Evolutionary conservation across 30 jellyfish, hydroid and myxozoan species (phyloP), one percentile per base, ranked within the genome.

Genomic region (Chrysaora quinquecirrha): DNA sequence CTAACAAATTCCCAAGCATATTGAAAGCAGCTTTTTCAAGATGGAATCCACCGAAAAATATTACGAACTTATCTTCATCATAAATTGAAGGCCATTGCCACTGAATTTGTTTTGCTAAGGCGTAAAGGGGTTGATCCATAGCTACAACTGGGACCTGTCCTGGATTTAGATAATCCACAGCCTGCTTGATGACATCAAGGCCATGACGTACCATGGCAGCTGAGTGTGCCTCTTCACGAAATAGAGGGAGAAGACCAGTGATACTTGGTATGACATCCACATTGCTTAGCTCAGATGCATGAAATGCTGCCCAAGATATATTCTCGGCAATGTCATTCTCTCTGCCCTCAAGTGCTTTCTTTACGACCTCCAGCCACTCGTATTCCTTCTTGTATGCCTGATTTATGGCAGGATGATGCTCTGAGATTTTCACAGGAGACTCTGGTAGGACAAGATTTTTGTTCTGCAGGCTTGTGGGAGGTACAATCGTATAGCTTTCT

Each of bases 141-240:
- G 86, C 76, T 2, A 70, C 66, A 0, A 81, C 91, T 49, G 94
- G 87, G 20, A 73, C 30, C 46, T 83, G 94, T 0, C 94, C 89
- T 11, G 87, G 87, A 30, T 83, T 83, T 12, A 83, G 47, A 56
- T 10, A 50, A 1, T 49, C 71, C 11, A 71, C 82, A 56, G 71
- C 84, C 23, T 58, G 24, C 63, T 49, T 71, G 32, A 83, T 27
- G 28, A 22, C 60, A 29, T 66, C 63, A 61, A 83, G 1, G 28
- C 34, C 56, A 43, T 83, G 94, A 27, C 50, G 27, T 23, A 83
- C 50, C 71, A 72, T 83, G 71, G 89, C 94, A 1, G 52, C 3
- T 1, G 89, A 50, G 18, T 83, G 38, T 2, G 90, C 82, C n/a
- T 35, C 30, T 3, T 83, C 94, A 19, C 74, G 27, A 34, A 83